Conservation (phyloP, 2,888 invertebrate species). For the Standfussiana lucernea region DNA sequence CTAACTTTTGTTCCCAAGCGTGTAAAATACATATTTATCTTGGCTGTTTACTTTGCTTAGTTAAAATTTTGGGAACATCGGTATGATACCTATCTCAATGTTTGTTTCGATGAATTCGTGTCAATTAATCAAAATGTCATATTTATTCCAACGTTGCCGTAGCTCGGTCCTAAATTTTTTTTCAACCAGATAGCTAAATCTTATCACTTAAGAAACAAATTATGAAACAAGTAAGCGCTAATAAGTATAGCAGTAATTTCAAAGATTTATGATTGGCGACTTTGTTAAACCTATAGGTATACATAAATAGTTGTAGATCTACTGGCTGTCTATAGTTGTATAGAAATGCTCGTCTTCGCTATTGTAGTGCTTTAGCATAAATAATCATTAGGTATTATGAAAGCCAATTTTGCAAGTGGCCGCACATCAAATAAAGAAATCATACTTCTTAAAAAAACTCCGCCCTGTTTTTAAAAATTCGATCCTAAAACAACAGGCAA, state of each 20-base stretch:
- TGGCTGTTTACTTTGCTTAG: slow-evolving; percentile 1
- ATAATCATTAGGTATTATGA: not conserved
- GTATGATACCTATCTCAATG: not conserved
- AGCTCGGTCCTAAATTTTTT: not conserved
- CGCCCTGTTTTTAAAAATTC: not conserved
- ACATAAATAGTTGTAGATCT: too few relatives aligned
- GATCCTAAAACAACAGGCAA: not conserved
- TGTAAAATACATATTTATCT: slow-evolving; percentile 32
- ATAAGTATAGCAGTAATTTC: too few relatives aligned
- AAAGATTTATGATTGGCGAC: too few relatives aligned
- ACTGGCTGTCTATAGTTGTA: too few relatives aligned
- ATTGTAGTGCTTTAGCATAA: not conserved
- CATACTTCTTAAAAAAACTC: not conserved
- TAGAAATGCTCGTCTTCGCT: not conserved
- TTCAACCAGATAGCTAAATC: not conserved
- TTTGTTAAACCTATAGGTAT: not conserved
- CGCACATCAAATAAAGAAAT: not conserved
- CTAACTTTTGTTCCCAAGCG: slow-evolving; percentile 5
- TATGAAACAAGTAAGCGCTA: too few relatives aligned
- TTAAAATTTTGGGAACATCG: not conserved
- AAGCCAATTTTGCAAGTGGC: not conserved
- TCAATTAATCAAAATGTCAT: not conserved
- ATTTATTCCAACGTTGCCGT: not conserved
- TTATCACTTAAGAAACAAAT: too few relatives aligned
- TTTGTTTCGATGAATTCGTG: slow-evolving; percentile 8